Base-by-base conservation (phyloP, 2,888 invertebrate species). In the Orthosia incerta region DNA sequence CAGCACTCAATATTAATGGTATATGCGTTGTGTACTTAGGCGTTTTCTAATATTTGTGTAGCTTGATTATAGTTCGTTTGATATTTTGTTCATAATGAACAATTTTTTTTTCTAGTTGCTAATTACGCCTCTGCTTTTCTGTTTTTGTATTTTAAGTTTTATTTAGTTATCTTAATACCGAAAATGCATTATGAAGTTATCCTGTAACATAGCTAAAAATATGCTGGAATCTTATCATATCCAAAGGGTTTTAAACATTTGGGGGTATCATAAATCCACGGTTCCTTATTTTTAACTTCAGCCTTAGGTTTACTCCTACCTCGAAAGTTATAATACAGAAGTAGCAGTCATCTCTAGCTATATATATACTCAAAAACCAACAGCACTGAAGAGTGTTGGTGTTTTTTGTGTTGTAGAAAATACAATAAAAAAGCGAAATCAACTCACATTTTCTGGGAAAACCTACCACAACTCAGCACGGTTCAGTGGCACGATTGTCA, bases 1-100 rank as follows among this genome's bases (percentile, higher is more conserved):
- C 18, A 48, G 39, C 71, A 71, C 74, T 80, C 75, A 66, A 83
- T 79, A 74, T 72, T 81, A 74, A 74, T 84, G 66, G 61, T 74
- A 71, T 76, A 68, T 61, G 59, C 57, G 31, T 46, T 66, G 55
- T 70, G 31, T 61, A 70, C 39, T 69, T 59, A 66, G 15, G 20
- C 9, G 9, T 66, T 66, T 83, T 79, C 51, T 79, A 59, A 63
- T 83, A 83, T 67, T 71, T 66, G 59, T 79, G 4, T 31, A 18
- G 20, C 39, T 71, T 79, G 31, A 71, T 65, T 65, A 53, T 57
- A 39, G 26, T 64, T 31, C 26, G 26, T 61, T 56, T 51, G 23
- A 45, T n/a, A 3, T 53, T 75, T 79, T 55, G 16, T 59, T 45
- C 0, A 23, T 45, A 23, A 65, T 56, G 7, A 51, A 39, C 72